These are phyloP conservation scores for Psilopogon haemacephalus DNA, from an alignment of 2,113 vertebrate genomes.

Conservation along the genomic window DNA sequence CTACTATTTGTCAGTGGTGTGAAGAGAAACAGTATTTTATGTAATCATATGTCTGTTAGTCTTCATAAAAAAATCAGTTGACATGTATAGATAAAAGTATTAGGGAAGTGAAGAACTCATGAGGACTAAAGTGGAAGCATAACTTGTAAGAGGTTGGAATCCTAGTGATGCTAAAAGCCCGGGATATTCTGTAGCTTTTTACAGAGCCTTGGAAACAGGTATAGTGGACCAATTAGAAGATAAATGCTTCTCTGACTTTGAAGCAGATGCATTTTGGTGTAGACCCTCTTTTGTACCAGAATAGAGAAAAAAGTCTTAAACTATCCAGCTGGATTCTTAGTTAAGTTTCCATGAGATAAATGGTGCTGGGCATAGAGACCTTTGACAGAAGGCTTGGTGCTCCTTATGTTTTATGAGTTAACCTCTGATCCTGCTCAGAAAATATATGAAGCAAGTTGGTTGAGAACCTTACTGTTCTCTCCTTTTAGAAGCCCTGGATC, in stretches of 20 bases:
- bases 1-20: rapidly evolving
- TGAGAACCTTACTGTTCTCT: neutral
- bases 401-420: neutral
- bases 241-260: neutral
- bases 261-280: neutral
- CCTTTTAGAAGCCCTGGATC: neutral
- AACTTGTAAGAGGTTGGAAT: neutral
- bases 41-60: neutral
- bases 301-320: neutral
- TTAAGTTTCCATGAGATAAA: neutral
- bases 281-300: neutral
- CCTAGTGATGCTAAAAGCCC: neutral
- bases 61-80: neutral
- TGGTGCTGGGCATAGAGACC: neutral
- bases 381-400: neutral
- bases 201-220: neutral
- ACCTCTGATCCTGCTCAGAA: neutral
- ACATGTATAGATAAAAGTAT: neutral
- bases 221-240: neutral
- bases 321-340: neutral
- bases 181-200: rapidly evolving
- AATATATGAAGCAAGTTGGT: neutral
- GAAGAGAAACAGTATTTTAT: neutral
- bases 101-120: neutral
- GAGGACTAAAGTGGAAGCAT: neutral